Evolutionary conservation across 2,797 vertebrate species (phyloP).

Genomic region (Gambusia yucatana): DNA sequence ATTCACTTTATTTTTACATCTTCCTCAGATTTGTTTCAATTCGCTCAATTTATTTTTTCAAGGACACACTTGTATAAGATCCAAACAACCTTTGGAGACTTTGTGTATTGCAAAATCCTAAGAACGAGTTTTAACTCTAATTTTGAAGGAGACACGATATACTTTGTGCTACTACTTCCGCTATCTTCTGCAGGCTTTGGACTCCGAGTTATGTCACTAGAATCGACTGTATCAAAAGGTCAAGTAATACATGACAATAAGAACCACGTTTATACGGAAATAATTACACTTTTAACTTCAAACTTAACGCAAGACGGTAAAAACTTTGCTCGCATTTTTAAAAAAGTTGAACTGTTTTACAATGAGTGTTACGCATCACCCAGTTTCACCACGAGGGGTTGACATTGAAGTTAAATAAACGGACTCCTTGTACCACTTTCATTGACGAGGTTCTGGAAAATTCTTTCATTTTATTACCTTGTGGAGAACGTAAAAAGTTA

Average conservation of each 20-base stretch:
- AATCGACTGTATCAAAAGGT: conserved; percentile 25
- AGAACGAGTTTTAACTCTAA: conserved; percentile 22
- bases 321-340: neutral
- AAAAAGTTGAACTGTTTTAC: too few relatives aligned
- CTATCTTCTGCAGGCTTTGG: conserved; percentile 27
- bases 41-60: neutral
- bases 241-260: conserved; percentile 5
- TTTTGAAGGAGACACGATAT: conserved; percentile 37
- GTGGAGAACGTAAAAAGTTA: too few relatives aligned
- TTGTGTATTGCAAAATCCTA: neutral
- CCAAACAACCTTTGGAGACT: neutral
- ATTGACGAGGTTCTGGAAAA: conserved; percentile 15
- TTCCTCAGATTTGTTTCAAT: neutral
- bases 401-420: conserved; percentile 46
- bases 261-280: neutral
- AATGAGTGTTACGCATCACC: neutral
- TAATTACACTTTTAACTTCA: neutral
- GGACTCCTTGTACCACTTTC: neutral
- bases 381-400: conserved; percentile 8
- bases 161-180: conserved; percentile 10
- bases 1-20: neutral
- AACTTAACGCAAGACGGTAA: neutral
- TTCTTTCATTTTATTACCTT: neutral
- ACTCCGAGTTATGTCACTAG: conserved; percentile 76
- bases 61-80: neutral